Evolutionary conservation across 2,113 vertebrate species (phyloP).

Genomic region (Trichechus manatus): DNA sequence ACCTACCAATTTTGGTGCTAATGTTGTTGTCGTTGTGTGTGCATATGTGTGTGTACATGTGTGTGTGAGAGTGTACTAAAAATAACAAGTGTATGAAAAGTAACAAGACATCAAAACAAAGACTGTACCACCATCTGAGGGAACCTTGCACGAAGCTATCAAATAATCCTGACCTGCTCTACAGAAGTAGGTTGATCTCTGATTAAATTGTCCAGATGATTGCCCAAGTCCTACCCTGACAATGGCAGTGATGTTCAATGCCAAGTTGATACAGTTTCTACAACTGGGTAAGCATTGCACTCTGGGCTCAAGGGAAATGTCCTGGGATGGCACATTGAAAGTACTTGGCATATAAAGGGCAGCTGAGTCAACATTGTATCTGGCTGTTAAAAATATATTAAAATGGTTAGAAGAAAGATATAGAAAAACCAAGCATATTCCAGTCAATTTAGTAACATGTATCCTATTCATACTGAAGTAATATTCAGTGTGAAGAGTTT

Average conservation of each 20-base stretch:
- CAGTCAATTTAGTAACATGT: not conserved
- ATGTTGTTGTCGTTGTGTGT: not conserved
- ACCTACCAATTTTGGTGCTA: not conserved
- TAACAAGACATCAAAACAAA: not conserved
- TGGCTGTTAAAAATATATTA: not conserved
- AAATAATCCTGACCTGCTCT: not conserved
- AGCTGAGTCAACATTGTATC: slow-evolving; percentile 59
- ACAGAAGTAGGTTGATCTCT: slow-evolving; percentile 18
- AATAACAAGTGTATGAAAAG: not conserved
- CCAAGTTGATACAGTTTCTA: not conserved
- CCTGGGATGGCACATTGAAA: not conserved
- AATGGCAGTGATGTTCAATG: not conserved
- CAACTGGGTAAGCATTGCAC: not conserved
- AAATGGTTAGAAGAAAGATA: not conserved
- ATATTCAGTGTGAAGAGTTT: not conserved
- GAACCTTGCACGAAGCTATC: not conserved
- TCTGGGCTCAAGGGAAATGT: slow-evolving; percentile 1
- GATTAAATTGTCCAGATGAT: not conserved
- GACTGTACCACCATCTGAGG: not conserved
- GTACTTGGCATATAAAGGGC: slow-evolving; percentile 45
- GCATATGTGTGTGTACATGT: rapidly evolving
- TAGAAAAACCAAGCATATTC: not conserved
- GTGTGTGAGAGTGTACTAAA: rapidly evolving
- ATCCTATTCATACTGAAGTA: not conserved
- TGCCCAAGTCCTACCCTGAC: not conserved